A percentile compares a stretch with the other conserved stretches of the same genome.
phyloP scores from a whole-genome alignment of 2,113 vertebrate species.

The Sprattus sprattus region DNA sequence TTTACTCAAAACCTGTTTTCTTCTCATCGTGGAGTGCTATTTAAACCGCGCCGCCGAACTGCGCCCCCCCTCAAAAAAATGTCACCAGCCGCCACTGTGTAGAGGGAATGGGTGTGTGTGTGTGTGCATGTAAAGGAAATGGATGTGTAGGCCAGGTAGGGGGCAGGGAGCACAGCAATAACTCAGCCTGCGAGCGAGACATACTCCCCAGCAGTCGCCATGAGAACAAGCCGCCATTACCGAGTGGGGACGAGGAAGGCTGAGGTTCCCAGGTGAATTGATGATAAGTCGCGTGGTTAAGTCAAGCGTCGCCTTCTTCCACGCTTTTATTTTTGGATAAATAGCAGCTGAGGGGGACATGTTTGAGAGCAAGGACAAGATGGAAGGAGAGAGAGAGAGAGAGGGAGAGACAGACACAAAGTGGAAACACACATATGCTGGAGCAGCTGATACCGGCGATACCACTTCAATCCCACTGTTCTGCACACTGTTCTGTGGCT shows the following conservation, averaged over 20 bases:
- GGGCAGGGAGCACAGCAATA: neutral
- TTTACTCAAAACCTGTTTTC: too few relatives aligned
- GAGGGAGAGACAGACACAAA: neutral
- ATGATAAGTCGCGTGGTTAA: neutral
- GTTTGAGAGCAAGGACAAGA: neutral
- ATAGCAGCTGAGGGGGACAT: slow-evolving; percentile 20
- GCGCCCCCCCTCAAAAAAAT: too few relatives aligned
- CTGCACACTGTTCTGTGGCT: too few relatives aligned
- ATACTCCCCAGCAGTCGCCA: neutral
- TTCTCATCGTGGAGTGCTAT: too few relatives aligned
- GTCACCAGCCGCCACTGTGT: too few relatives aligned
- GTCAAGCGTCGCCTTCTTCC: slow-evolving; percentile 10
- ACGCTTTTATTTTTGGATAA: neutral
- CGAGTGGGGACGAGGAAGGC: neutral
- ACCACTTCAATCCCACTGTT: neutral
- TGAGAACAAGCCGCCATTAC: neutral
- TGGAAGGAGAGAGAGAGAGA: neutral
- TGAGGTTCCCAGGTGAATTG: slow-evolving; percentile 24
- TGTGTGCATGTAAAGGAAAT: too few relatives aligned
- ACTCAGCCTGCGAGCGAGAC: neutral
- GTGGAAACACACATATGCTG: neutral
- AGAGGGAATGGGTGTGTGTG: too few relatives aligned
- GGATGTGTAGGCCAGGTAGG: neutral
- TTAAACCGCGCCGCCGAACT: too few relatives aligned
- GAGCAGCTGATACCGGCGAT: neutral